These are phyloP conservation scores for Chesias legatella DNA, from an alignment of 2,888 invertebrate genomes.

Conservation along the genomic window DNA sequence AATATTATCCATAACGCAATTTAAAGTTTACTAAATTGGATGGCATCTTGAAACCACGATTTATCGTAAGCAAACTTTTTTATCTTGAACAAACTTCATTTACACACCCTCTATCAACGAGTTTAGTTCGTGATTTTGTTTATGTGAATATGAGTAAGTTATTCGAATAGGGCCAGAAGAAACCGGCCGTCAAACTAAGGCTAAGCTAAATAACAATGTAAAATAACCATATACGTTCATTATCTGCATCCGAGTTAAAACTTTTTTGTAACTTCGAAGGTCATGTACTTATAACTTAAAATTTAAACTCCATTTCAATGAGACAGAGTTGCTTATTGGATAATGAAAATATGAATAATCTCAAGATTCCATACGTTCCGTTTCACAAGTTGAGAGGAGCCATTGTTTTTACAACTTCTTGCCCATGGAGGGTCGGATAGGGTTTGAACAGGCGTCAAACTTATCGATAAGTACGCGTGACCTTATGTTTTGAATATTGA, in stretches of 20 bases:
- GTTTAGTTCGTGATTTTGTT: no score
- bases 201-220: constrained; percentile 37
- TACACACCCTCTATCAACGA: constrained; percentile 7
- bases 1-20: no score
- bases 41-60: no score
- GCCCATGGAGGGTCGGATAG: no score
- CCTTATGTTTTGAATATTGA: no score
- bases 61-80: not conserved
- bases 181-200: constrained; percentile 31
- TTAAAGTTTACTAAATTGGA: constrained; percentile 14
- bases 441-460: no score
- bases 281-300: constrained; percentile 24
- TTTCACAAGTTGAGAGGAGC: constrained; percentile 5
- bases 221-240: constrained; percentile 58
- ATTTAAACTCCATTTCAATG: not conserved
- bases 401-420: no score
- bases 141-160: no score
- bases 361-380: constrained; percentile 12
- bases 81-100: constrained; percentile 5
- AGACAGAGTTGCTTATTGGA: constrained; percentile 5
- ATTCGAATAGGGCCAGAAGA: constrained; percentile 21
- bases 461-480: no score
- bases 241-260: constrained; percentile 48
- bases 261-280: constrained; percentile 54
- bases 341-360: not conserved